Evolutionary conservation across 2,797 vertebrate genomes (phyloP), one percentile per base, ranked within the genome.

Genomic region (Meda fulgida): DNA sequence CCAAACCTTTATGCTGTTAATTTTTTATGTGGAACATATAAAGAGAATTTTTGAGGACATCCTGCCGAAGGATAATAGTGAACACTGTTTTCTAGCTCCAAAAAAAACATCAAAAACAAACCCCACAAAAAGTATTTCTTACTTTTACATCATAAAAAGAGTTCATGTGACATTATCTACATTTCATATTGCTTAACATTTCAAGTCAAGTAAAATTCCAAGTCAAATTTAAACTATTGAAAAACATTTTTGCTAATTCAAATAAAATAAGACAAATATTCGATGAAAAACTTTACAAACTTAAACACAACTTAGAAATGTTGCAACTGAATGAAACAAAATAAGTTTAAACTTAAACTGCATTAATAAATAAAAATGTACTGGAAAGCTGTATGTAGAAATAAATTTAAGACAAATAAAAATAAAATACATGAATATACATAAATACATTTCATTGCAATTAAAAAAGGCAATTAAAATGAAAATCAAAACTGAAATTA

Each of bases 1-100:
- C 63, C 78, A 67, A 67, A 51, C 63, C 78, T 67, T 51, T 13
- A 48, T 80, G 7, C 43, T 36, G 78, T 46, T 80, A 48, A 67
- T 16, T 78, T 14, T 80, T 51, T 36, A 66, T 8, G 63, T 80
- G 78, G 63, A 67, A 80, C 14, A 60, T 58, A 4, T n/a, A 77
- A 34, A 58, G 34, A 26, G 4, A 66, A 5, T 58, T 19, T 38
- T 58, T 58, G 2, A 60, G 34, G 53, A 60, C 16, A 58, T 77
- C 23, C 34, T 3, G 26, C 2, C n/a, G 13, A 58, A 18, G 1
- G 13, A 58, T 58, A 13, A 73, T 51, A 53, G 31, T 75, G 26
- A 53, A 2, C 14, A 19, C 36, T 4, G 31, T 48, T 31, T n/a
- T 72, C 40, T 48, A 36, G 31, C 21, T 77, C 13, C 21, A n/a